phyloP scores from a whole-genome alignment of 92 coral and sea anemone species.

The Phymanthus crucifer region DNA sequence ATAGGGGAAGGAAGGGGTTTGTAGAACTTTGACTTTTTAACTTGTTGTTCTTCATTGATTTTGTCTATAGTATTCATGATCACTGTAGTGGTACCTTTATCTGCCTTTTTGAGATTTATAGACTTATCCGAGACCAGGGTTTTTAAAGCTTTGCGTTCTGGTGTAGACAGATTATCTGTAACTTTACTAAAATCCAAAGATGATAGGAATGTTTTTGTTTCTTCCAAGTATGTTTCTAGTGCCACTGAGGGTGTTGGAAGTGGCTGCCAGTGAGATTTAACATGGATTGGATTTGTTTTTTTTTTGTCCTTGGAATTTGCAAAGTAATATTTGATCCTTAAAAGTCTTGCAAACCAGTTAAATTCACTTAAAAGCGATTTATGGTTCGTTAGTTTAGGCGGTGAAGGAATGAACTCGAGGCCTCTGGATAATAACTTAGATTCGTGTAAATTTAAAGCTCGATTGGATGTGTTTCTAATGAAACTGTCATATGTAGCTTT shows the following conservation, averaged over 20 bases:
- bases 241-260: not conserved
- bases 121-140: slow-evolving; percentile 9
- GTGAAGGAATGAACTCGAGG: slow-evolving; percentile 29
- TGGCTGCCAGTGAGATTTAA: not conserved
- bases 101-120: slow-evolving; percentile 33
- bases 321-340: slow-evolving; percentile 6
- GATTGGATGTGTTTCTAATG: slow-evolving; percentile 18
- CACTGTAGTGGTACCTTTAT: slow-evolving; percentile 37
- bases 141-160: slow-evolving; percentile 36
- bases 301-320: slow-evolving; percentile 12
- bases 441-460: slow-evolving; percentile 14
- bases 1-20: not conserved
- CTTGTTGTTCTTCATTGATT: not conserved
- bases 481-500: not conserved
- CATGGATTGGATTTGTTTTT: not conserved
- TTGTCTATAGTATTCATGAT: slow-evolving; percentile 1
- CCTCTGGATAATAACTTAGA: slow-evolving; percentile 11
- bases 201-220: slow-evolving; percentile 29
- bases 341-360: slow-evolving; percentile 12
- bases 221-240: slow-evolving; percentile 27
- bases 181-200: not conserved
- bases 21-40: not conserved
- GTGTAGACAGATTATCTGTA: slow-evolving; percentile 32
- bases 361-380: slow-evolving; percentile 15
- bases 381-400: slow-evolving; percentile 14